These are phyloP conservation scores for Phengaris alcon DNA, from an alignment of 2,888 invertebrate genomes.

Conservation along the genomic window DNA sequence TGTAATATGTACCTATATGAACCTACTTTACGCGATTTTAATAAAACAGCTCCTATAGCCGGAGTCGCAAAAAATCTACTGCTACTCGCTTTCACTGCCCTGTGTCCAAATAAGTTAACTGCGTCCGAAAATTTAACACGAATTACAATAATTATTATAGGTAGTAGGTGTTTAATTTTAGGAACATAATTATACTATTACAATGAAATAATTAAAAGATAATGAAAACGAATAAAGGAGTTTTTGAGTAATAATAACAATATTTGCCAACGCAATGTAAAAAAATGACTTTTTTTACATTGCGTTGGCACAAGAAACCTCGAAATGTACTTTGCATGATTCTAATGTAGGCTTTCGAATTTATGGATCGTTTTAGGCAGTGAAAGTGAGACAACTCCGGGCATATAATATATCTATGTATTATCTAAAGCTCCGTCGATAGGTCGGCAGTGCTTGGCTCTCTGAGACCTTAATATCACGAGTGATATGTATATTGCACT, in stretches of 20 bases:
- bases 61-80: background rate
- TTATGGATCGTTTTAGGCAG: background rate
- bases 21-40: constrained; percentile 1
- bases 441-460: constrained; percentile 14
- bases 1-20: background rate
- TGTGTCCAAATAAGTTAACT: background rate
- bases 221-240: too few species aligned
- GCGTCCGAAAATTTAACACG: too few species aligned
- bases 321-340: too few species aligned
- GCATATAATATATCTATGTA: background rate
- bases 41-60: background rate
- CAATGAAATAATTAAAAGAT: too few species aligned
- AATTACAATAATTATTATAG: too few species aligned
- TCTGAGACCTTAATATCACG: constrained; percentile 1
- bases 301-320: too few species aligned
- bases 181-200: too few species aligned
- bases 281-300: too few species aligned
- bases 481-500: constrained; percentile 44
- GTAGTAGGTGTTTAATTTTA: too few species aligned
- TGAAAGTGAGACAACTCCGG: constrained; percentile 13
- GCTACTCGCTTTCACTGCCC: constrained; percentile 3
- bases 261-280: too few species aligned
- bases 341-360: too few species aligned
- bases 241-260: too few species aligned
- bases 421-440: constrained; percentile 22